Base-by-base conservation (phyloP, 2,888 invertebrate species). In the Neoascia interrupta region DNA sequence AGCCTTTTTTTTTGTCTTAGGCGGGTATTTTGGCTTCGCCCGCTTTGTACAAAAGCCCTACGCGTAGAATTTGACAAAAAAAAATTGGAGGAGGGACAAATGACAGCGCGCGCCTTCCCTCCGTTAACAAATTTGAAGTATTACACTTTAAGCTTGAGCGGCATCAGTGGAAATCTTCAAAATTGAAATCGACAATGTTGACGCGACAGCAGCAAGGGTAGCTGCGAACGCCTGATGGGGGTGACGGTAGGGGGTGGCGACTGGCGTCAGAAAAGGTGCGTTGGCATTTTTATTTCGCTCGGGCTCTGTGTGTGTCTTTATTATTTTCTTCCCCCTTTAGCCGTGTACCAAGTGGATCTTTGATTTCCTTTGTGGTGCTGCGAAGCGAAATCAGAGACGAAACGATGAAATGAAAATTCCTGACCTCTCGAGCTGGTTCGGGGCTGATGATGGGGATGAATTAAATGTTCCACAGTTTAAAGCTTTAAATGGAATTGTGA, bases 201-300 rank as follows among this genome's bases (percentile, higher is more conserved):
- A 60, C 41, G 51, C 47, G 39, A 36, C 54, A 15, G 21, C 34
- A 10, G 37, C 23, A 23, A 19, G 18, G 31, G 19, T 13, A 21
- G 37, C 11, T n/a, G 28, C 4, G 23, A 13, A 23, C 8, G 3
- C 15, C 1, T 1, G 28, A 8, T 15, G 6, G 4, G 23, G 16
- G 39, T 54, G 15, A 16, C 8, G 10, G 10, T 28, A 26, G 4
- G 47, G 16, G 34, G 0, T 37, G 11, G 6, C n/a, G 8, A 1
- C 6, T 51, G 23, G 37, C 36, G 54, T 54, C 34, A 60, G 49
- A 54, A 47, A 54, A 54, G 53, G 58, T 76, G 72, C 66, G 70
- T 19, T 66, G 72, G 76, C 53, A 76, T 72, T 64, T 76, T 60
- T 70, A 63, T 58, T 63, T 63, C 18, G n/a, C 49, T 54, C 36